phyloP scores from a whole-genome alignment of 2,888 invertebrate species.

The Chloroclystis v-ata region DNA sequence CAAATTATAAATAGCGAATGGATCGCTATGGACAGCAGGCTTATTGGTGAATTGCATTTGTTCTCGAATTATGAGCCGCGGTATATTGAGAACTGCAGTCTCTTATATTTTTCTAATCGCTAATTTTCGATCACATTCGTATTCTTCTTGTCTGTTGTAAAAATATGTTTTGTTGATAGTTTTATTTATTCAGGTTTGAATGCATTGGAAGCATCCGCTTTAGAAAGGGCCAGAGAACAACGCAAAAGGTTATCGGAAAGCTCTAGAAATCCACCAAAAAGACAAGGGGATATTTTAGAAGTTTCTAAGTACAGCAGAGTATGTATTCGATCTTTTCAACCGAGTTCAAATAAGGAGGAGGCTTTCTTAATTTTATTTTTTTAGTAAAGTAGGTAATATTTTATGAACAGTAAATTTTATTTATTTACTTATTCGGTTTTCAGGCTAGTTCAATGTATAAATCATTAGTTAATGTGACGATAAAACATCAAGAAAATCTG shows the following conservation, averaged over 20 bases:
- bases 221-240: slow-evolving; percentile 79
- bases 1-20: slow-evolving; percentile 80
- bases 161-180: too few species aligned
- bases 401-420: too few species aligned
- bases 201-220: slow-evolving; percentile 78
- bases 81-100: too few species aligned
- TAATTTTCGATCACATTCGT: too few species aligned
- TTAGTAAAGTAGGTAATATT: too few species aligned
- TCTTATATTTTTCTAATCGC: too few species aligned
- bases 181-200: slow-evolving; percentile 56
- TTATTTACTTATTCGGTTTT: too few species aligned
- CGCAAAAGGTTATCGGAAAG: slow-evolving; percentile 47
- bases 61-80: too few species aligned
- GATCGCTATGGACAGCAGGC: slow-evolving; percentile 83
- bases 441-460: slow-evolving; percentile 72
- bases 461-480: slow-evolving; percentile 58
- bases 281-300: slow-evolving; percentile 56
- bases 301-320: slow-evolving; percentile 31
- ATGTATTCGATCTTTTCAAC: too few species aligned
- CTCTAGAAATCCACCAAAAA: slow-evolving; percentile 42
- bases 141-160: too few species aligned
- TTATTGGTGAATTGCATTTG: slow-evolving; percentile 58
- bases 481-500: slow-evolving; percentile 29
- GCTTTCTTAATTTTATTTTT: too few species aligned
- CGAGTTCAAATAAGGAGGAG: too few species aligned